Evolutionary conservation across 2,888 invertebrate species (phyloP).

Genomic region (Corythucha ciliata): DNA sequence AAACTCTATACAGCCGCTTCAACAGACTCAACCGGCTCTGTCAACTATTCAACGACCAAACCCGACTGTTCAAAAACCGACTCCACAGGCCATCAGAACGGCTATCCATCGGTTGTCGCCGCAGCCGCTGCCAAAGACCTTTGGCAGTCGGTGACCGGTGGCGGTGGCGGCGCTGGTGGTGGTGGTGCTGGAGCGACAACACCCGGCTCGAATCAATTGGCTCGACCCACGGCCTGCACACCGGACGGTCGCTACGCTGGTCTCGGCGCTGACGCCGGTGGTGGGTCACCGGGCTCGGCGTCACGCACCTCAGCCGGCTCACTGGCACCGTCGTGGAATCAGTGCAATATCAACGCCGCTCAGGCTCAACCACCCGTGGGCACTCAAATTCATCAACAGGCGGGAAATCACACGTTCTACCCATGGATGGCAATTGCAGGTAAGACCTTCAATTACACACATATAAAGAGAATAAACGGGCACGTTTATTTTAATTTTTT

Average conservation of each 20-base stretch:
- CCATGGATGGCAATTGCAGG: conserved; percentile 99
- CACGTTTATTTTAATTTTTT: no score
- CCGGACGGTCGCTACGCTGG: conserved; percentile 77
- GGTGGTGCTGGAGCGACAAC: conserved; percentile 47
- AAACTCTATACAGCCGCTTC: conserved; percentile 69
- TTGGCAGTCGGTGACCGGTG: conserved; percentile 61
- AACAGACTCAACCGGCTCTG: conserved; percentile 41
- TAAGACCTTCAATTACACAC: no score
- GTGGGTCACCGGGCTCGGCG: conserved; percentile 61
- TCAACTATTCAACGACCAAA: conserved; percentile 37
- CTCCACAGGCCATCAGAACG: conserved; percentile 46
- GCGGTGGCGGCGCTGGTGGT: no score
- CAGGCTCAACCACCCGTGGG: conserved; percentile 61
- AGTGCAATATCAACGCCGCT: conserved; percentile 74
- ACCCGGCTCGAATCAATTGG: conserved; percentile 53
- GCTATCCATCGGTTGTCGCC: conserved; percentile 58
- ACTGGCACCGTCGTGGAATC: conserved; percentile 61
- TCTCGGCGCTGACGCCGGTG: conserved; percentile 59
- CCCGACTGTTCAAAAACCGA: conserved; percentile 38
- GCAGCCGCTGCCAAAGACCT: conserved; percentile 54
- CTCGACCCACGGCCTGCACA: conserved; percentile 77
- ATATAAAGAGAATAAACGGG: no score
- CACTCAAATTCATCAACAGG: conserved; percentile 73
- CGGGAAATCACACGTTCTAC: conserved; percentile 87
- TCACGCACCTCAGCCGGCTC: conserved; percentile 48